phyloP scores from a whole-genome alignment of 1,140 invertebrate species.

The Ips typographus region DNA sequence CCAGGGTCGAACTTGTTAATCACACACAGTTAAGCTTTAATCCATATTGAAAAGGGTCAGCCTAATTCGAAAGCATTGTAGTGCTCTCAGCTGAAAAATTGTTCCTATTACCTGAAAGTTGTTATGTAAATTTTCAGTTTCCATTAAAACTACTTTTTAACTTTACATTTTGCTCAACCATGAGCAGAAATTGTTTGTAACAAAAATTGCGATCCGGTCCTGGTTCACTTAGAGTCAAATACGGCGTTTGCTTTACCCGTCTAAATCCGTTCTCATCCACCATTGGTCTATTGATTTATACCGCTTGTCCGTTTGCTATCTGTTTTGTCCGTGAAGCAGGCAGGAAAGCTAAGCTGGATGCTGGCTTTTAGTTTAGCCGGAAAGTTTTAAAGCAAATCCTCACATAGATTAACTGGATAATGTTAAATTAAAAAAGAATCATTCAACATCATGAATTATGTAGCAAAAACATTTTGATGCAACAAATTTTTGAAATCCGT shows the following conservation, averaged over 20 bases:
- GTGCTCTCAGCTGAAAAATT: not conserved
- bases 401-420: too few species aligned
- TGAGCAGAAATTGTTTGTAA: too few species aligned
- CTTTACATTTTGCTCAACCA: too few species aligned
- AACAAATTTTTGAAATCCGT: too few species aligned
- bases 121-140: not conserved
- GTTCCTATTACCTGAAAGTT: conserved; percentile 4
- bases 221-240: conserved; percentile 19
- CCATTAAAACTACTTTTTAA: not conserved
- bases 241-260: conserved; percentile 20
- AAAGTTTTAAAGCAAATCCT: too few species aligned
- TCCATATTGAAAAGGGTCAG: conserved; percentile 25
- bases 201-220: too few species aligned
- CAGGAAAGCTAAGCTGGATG: not conserved
- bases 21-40: conserved; percentile 28
- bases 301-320: conserved; percentile 24
- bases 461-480: too few species aligned
- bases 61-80: conserved; percentile 19
- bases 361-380: not conserved
- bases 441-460: too few species aligned
- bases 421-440: too few species aligned
- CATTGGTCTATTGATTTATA: conserved; percentile 33
- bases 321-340: conserved; percentile 19
- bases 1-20: conserved; percentile 35
- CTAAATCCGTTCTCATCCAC: conserved; percentile 23